A percentile compares a stretch with the other conserved stretches of the same genome.
Conservation (phyloP, 2,113 vertebrate genomes). For the Sapayoa aenigma region DNA sequence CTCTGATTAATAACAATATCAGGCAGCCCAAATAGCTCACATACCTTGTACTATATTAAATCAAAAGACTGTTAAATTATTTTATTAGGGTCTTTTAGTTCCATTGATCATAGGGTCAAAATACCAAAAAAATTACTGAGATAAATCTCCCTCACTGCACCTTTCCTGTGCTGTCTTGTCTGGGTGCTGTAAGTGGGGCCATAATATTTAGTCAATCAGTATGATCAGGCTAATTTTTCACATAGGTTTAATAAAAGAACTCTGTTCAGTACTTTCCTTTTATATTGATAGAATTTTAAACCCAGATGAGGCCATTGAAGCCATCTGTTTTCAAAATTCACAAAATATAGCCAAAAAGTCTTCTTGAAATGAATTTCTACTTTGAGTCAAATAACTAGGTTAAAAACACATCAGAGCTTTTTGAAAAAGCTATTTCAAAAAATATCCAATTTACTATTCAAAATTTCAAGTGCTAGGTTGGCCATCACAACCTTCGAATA, state of each 20-base stretch:
- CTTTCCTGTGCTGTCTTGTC: not conserved
- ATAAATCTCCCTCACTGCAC: not conserved
- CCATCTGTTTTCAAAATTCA: not conserved
- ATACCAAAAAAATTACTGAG: not conserved
- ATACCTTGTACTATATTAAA: not conserved
- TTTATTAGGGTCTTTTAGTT: not conserved
- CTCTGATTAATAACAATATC: not conserved
- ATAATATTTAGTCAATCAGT: not conserved
- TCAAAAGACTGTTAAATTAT: not conserved
- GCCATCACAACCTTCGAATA: constrained; percentile 35
- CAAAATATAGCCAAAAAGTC: not conserved
- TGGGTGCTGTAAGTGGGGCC: not conserved
- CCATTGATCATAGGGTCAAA: not conserved
- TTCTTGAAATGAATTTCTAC: not conserved
- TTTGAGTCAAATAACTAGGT: not conserved
- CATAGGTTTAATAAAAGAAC: not conserved
- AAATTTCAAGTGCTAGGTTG: constrained; percentile 23
- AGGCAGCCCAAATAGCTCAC: not conserved
- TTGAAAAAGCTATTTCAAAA: constrained; percentile 1
- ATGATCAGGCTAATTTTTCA: not conserved
- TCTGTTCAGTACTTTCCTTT: not conserved
- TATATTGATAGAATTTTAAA: not conserved
- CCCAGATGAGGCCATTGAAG: not conserved
- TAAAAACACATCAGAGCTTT: not conserved
- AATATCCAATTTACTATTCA: constrained; percentile 19